A percentile compares a stretch with the other conserved stretches of the same genome.
phyloP scores from a whole-genome alignment of 2,888 invertebrate genomes.

The Volucella inanis region DNA sequence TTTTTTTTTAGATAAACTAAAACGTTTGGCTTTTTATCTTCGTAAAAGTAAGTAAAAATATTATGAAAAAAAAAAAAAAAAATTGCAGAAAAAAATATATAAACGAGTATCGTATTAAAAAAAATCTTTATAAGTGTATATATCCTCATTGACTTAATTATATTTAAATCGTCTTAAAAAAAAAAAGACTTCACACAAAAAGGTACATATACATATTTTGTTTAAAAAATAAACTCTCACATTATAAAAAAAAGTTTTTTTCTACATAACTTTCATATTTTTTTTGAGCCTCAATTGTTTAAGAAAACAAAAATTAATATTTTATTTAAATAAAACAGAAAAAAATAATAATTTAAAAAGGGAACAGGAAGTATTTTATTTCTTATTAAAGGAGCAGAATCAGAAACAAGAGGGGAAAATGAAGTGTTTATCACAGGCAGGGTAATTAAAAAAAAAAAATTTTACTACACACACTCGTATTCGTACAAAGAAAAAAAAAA shows the following conservation, averaged over 20 bases:
- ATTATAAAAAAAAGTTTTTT: slow-evolving; percentile 38
- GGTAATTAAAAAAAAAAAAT: slow-evolving; percentile 44
- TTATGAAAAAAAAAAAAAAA: too few relatives aligned
- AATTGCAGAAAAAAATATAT: not conserved
- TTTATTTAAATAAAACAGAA: not conserved
- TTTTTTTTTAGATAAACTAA: not conserved
- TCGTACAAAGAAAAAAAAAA: not conserved
- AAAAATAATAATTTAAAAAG: slow-evolving; percentile 23
- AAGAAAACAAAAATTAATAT: too few relatives aligned
- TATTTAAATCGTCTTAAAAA: slow-evolving; percentile 22
- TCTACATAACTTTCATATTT: slow-evolving; percentile 14
- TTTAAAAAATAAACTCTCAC: slow-evolving; percentile 32
- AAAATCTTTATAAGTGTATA: not conserved
- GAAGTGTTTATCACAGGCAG: slow-evolving; percentile 70
- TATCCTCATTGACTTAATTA: slow-evolving; percentile 29
- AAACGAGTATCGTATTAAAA: slow-evolving; percentile 17
- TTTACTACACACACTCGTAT: slow-evolving; percentile 1
- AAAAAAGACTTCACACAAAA: slow-evolving; percentile 33
- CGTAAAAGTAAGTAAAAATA: too few relatives aligned
- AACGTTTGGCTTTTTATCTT: not conserved
- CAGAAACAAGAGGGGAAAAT: slow-evolving; percentile 41
- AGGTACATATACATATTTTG: slow-evolving; percentile 32
- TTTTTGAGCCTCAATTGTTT: slow-evolving; percentile 66
- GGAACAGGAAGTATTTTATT: slow-evolving; percentile 4
- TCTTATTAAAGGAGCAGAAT: slow-evolving; percentile 39